Percentiles rank a stretch among this genome's conserved stretches.
These are phyloP conservation scores for Nymphalis polychloros DNA, from an alignment of 2,888 invertebrate species.

Conservation along the genomic window DNA sequence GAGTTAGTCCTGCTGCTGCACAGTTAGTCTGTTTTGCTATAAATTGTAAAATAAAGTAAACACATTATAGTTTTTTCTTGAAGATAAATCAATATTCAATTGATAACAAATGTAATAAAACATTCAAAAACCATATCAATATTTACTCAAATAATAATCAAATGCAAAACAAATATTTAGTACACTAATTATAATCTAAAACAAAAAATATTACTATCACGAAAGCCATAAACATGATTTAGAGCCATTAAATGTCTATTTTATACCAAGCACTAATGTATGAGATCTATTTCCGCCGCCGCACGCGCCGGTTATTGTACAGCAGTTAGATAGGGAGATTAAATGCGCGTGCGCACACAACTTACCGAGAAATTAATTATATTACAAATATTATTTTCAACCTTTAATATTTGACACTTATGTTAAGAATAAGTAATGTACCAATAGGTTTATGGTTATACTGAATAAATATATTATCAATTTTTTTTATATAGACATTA, in stretches of 20 bases:
- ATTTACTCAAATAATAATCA: too few species aligned
- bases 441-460: neutral
- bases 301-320: conserved; percentile 54
- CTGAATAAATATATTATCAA: too few species aligned
- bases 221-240: conserved; percentile 5
- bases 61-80: too few species aligned
- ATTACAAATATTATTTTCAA: neutral
- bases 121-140: too few species aligned
- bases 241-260: conserved; percentile 15
- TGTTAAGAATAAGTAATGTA: neutral
- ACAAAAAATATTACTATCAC: neutral
- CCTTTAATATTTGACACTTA: neutral
- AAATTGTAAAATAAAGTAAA: too few species aligned
- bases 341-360: conserved; percentile 48
- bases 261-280: conserved; percentile 20
- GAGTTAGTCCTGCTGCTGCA: too few species aligned
- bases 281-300: conserved; percentile 42
- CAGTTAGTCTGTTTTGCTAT: too few species aligned
- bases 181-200: neutral
- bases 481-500: too few species aligned
- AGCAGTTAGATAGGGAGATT: conserved; percentile 64
- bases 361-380: conserved; percentile 32
- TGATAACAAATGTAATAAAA: too few species aligned
- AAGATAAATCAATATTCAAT: too few species aligned
- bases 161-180: neutral